These are phyloP conservation scores for Gastrophryne carolinensis DNA, from an alignment of 2,797 vertebrate genomes.

Conservation along the genomic window DNA sequence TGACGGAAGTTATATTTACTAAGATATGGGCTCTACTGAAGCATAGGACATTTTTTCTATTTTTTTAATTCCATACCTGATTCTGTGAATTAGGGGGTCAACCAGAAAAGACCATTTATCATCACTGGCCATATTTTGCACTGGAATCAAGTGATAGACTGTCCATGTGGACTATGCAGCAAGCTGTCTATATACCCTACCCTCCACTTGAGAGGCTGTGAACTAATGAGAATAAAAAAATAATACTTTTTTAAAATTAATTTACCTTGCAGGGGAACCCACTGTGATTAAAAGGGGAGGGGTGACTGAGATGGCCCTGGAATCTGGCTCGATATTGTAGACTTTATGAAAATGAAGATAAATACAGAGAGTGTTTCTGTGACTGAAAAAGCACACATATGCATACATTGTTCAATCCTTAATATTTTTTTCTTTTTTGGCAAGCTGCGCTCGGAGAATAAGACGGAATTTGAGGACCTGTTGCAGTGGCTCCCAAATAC, in stretches of 20 bases:
- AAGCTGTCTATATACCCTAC: neutral
- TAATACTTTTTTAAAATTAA: neutral
- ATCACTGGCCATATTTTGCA: too few species aligned
- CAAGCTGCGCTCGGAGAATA: constrained; percentile 20
- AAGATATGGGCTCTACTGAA: too few species aligned
- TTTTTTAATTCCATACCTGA: too few species aligned
- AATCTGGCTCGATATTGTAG: neutral
- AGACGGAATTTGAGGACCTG: neutral
- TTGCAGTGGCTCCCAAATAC: constrained; percentile 4
- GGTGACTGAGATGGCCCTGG: neutral
- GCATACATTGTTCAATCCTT: constrained; percentile 20
- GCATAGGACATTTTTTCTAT: too few species aligned
- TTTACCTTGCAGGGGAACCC: constrained; percentile 2
- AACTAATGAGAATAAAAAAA: constrained; percentile 12
- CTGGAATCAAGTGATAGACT: too few species aligned
- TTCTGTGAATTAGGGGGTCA: too few species aligned
- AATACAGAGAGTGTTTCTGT: constrained; percentile 2
- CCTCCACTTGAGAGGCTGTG: neutral
- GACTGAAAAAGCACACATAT: constrained; percentile 24
- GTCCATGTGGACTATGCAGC: too few species aligned
- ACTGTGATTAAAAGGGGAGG: neutral
- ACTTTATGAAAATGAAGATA: neutral
- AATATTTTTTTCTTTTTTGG: constrained; percentile 19
- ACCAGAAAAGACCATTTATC: too few species aligned
- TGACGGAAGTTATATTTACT: too few species aligned